A percentile compares a stretch with the other conserved stretches of the same genome.
Conservation (phyloP, 2,113 vertebrate species). For the Pica pica region DNA sequence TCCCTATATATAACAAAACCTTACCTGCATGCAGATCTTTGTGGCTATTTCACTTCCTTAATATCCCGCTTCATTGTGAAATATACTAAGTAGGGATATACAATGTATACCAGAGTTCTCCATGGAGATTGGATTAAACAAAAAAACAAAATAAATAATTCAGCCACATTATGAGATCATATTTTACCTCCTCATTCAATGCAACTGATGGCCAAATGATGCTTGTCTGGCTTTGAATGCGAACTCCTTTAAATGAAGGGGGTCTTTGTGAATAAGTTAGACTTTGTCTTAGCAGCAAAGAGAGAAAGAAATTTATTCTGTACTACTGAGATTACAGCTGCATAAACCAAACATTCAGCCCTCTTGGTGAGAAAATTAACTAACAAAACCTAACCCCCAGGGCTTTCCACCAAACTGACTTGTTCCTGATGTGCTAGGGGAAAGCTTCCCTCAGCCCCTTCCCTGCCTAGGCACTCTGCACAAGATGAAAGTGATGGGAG, state of each 20-base stretch:
- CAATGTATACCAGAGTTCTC: not conserved
- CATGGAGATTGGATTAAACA: not conserved
- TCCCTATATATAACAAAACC: not conserved
- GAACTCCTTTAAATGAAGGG: not conserved
- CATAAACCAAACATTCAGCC: not conserved
- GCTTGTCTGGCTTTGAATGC: not conserved
- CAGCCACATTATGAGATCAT: not conserved
- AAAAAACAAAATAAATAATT: not conserved
- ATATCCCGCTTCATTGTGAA: not conserved
- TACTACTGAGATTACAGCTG: not conserved
- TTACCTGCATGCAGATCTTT: not conserved
- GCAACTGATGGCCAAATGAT: not conserved
- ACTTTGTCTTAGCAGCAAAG: not conserved
- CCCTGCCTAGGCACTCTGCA: not conserved
- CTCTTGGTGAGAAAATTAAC: not conserved
- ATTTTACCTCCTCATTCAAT: not conserved
- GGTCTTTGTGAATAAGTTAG: not conserved
- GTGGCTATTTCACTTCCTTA: not conserved
- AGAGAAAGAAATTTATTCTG: not conserved
- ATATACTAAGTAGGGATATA: not conserved
- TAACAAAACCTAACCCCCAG: not conserved
- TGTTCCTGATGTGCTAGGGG: not conserved
- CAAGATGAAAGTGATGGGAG: not conserved
- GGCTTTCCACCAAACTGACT: not conserved
- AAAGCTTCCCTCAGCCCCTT: not conserved